Evolutionary conservation across 2,888 invertebrate species (phyloP).

Genomic region (Tachina fera): DNA sequence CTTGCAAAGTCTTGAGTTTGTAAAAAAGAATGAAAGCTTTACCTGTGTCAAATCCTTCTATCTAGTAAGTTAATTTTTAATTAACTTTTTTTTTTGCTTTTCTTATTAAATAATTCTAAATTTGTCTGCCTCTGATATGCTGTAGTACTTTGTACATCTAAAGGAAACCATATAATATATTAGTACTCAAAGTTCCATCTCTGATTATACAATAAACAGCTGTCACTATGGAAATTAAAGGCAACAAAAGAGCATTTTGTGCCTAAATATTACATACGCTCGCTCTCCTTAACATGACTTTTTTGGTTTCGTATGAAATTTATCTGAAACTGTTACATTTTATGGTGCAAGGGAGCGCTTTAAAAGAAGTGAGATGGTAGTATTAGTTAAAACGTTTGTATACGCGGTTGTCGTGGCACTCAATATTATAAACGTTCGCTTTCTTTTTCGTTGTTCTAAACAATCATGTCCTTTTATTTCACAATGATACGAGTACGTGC

Average conservation of each 20-base stretch:
- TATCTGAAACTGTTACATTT: constrained; percentile 40
- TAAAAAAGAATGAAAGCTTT: too few relatives aligned
- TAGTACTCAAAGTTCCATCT: background rate
- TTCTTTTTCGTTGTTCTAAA: constrained; percentile 7
- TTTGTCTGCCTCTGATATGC: background rate
- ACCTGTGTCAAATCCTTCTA: too few relatives aligned
- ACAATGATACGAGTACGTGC: background rate
- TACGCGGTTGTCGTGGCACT: constrained; percentile 29
- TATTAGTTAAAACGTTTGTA: constrained; percentile 45
- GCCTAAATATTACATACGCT: constrained; percentile 14
- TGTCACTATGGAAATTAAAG: constrained; percentile 1
- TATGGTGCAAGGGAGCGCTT: constrained; percentile 29
- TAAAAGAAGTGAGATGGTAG: constrained; percentile 14
- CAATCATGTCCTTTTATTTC: constrained; percentile 12
- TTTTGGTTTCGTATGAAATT: background rate
- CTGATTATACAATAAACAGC: constrained; percentile 28
- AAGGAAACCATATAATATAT: background rate
- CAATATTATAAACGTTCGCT: constrained; percentile 9
- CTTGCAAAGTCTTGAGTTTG: too few relatives aligned
- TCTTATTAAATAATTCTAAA: too few relatives aligned
- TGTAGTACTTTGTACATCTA: too few relatives aligned
- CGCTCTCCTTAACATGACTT: constrained; percentile 18
- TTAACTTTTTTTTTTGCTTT: too few relatives aligned
- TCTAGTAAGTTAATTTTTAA: too few relatives aligned
- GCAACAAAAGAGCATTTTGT: constrained; percentile 22